Percentiles rank a stretch among this genome's conserved stretches.
Conservation (phyloP, 2,888 invertebrate species). For the Myopa tessellatipennis region DNA sequence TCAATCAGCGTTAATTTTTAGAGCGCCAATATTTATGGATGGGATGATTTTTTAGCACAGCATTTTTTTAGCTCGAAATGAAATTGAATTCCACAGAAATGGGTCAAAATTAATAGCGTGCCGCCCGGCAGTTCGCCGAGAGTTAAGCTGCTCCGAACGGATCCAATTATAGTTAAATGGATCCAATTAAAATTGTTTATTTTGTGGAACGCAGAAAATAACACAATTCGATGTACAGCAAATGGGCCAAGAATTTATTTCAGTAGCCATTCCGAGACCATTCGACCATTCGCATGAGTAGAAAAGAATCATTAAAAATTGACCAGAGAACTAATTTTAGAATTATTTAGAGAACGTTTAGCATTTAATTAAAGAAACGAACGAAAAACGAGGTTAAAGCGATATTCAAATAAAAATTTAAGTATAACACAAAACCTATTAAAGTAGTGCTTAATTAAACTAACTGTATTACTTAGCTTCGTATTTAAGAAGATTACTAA, state of each 20-base stretch:
- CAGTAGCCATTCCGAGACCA: neutral
- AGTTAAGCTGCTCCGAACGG: neutral
- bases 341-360: too few species aligned
- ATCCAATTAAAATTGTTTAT: neutral
- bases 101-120: slow-evolving; percentile 6
- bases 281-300: too few species aligned
- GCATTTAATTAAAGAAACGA: too few species aligned
- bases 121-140: neutral
- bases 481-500: too few species aligned
- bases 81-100: neutral
- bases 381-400: too few species aligned
- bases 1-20: neutral
- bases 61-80: neutral
- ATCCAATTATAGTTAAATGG: too few species aligned
- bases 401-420: too few species aligned
- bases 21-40: neutral
- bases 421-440: too few species aligned
- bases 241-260: neutral
- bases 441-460: too few species aligned
- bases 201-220: neutral
- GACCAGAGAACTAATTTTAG: too few species aligned
- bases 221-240: neutral
- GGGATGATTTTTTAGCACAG: neutral
- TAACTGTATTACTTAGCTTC: too few species aligned
- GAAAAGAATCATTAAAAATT: too few species aligned